Percentiles rank a stretch among this genome's conserved stretches.
These are phyloP conservation scores for Urocyon cinereoargenteus DNA, from an alignment of 2,797 vertebrate genomes.

Conservation along the genomic window DNA sequence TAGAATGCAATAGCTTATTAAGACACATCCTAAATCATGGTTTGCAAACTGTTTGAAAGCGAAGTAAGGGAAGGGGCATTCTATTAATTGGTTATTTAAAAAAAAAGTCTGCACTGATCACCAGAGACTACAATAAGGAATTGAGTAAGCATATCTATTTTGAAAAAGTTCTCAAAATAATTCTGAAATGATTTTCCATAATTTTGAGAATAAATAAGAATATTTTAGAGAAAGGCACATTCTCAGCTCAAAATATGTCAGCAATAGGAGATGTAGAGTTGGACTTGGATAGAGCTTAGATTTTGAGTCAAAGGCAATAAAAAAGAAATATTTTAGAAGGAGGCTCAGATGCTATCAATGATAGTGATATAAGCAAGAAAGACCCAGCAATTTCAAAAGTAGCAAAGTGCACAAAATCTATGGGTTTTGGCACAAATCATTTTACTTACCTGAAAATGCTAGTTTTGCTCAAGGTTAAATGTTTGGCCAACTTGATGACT, in stretches of 20 bases:
- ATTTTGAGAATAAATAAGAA: neutral
- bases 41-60: neutral
- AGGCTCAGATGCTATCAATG: neutral
- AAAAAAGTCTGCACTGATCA: neutral
- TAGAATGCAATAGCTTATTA: neutral
- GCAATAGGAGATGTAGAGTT: neutral
- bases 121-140: neutral
- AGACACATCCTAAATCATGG: neutral
- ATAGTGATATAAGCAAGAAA: neutral
- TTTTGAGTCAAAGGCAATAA: neutral
- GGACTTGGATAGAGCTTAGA: neutral
- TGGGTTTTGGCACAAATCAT: neutral
- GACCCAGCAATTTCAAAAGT: neutral
- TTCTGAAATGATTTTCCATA: neutral
- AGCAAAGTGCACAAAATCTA: neutral
- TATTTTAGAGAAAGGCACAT: neutral
- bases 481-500: neutral
- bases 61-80: neutral
- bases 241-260: neutral
- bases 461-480: neutral
- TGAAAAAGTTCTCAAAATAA: neutral
- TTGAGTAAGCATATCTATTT: neutral
- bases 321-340: neutral
- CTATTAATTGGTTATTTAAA: neutral
- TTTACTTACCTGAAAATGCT: neutral